A percentile compares a stretch with the other conserved stretches of the same genome.
Evolutionary conservation across 30 jellyfish, hydroid and myxozoan species (phyloP).

Genomic region (Aurelia sp.): DNA sequence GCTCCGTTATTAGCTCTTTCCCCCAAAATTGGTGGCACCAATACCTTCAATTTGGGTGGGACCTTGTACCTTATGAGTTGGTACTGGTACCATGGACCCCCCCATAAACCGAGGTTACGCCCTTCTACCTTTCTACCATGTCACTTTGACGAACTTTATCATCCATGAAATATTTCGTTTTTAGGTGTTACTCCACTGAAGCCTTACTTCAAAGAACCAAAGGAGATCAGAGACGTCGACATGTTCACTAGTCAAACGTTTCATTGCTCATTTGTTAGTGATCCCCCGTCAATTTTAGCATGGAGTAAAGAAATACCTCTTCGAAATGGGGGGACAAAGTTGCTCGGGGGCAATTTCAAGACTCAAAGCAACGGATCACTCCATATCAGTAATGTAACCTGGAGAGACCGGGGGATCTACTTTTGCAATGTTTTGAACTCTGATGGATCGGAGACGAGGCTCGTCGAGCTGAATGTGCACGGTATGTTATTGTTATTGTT

Average conservation of each 20-base stretch:
- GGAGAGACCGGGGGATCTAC: conserved; percentile 87
- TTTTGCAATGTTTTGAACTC: conserved; percentile 87
- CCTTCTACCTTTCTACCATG: too few relatives aligned
- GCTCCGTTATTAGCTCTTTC: too few relatives aligned
- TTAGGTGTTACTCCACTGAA: conserved; percentile 59
- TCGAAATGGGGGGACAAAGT: conserved; percentile 33
- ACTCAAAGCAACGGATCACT: conserved; percentile 44
- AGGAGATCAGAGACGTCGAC: conserved; percentile 36
- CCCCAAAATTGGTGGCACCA: too few relatives aligned
- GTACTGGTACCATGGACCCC: too few relatives aligned
- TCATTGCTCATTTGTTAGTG: conserved; percentile 43
- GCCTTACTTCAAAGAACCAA: conserved; percentile 49
- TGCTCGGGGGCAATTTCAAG: conserved; percentile 17
- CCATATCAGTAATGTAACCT: conserved; percentile 48
- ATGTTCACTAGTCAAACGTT: conserved; percentile 56
- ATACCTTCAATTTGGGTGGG: too few relatives aligned
- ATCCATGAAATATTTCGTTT: not conserved
- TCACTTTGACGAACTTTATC: not conserved
- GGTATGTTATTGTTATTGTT: conserved; percentile 49
- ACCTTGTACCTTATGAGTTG: too few relatives aligned
- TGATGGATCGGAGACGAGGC: conserved; percentile 68
- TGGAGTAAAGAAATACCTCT: conserved; percentile 59
- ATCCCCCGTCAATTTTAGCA: conserved; percentile 61
- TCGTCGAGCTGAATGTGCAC: conserved; percentile 63
- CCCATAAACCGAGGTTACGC: too few relatives aligned